phyloP scores from a whole-genome alignment of 1,140 invertebrate species.

The Nephila pilipes region DNA sequence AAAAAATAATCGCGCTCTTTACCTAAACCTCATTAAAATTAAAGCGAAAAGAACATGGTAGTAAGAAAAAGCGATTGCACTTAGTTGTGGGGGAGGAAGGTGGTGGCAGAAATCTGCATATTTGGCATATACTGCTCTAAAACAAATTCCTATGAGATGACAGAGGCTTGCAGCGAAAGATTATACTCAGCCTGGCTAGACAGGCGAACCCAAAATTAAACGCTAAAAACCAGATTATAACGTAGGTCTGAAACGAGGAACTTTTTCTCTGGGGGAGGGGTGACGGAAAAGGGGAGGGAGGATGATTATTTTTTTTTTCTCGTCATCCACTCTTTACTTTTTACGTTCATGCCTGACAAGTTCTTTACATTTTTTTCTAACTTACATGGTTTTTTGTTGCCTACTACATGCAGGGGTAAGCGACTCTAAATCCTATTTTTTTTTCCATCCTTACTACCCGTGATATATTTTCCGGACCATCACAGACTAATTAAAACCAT shows the following conservation, averaged over 20 bases:
- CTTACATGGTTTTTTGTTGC: constrained; percentile 44
- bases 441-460: constrained; percentile 39
- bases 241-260: constrained; percentile 45
- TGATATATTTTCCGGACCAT: constrained; percentile 70
- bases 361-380: constrained; percentile 1
- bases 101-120: constrained; percentile 66
- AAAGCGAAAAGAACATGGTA: constrained; percentile 37
- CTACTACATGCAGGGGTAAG: background rate
- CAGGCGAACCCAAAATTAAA: constrained; percentile 68
- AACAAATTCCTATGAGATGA: constrained; percentile 72
- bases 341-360: constrained; percentile 55
- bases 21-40: constrained; percentile 75
- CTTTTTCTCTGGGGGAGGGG: constrained; percentile 13
- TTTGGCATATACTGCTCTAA: constrained; percentile 66
- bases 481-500: constrained; percentile 71
- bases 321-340: background rate
- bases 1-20: background rate
- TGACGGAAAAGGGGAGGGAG: too few species aligned
- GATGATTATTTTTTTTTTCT: background rate
- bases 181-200: constrained; percentile 48
- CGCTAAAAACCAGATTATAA: constrained; percentile 75
- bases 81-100: background rate
- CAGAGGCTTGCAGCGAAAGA: constrained; percentile 41
- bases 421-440: constrained; percentile 7
- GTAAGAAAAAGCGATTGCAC: constrained; percentile 12